phyloP scores from a whole-genome alignment of 2,888 invertebrate species.

The Melikaiella ostensackeni region DNA sequence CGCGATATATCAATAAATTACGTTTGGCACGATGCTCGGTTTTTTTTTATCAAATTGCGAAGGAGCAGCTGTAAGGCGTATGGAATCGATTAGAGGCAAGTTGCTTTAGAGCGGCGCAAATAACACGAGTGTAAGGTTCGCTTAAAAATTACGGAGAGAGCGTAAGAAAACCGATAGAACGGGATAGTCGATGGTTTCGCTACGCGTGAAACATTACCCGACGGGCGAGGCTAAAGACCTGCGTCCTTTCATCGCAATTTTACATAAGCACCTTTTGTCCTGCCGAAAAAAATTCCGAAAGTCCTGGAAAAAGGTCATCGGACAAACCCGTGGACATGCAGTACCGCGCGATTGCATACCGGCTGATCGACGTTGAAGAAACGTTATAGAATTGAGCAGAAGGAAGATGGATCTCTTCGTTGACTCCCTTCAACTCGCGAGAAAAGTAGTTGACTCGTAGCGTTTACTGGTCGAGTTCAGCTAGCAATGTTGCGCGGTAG shows the following conservation, averaged over 20 bases:
- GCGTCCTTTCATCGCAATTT: slow-evolving; percentile 13
- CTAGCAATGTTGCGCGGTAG: slow-evolving; percentile 44
- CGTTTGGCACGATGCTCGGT: slow-evolving; percentile 14
- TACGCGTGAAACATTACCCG: neutral
- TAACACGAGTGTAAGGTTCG: slow-evolving; percentile 15
- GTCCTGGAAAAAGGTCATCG: neutral
- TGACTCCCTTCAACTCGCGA: neutral
- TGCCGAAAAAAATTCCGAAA: neutral
- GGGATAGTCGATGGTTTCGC: neutral
- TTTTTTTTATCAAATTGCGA: slow-evolving; percentile 10
- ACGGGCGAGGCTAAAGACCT: neutral
- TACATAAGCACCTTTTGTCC: slow-evolving; percentile 27
- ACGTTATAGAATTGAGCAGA: slow-evolving; percentile 17
- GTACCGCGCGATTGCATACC: slow-evolving; percentile 2
- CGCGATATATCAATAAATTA: slow-evolving; percentile 31
- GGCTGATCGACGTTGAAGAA: slow-evolving; percentile 17
- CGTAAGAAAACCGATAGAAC: slow-evolving; percentile 31
- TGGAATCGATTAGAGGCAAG: slow-evolving; percentile 8
- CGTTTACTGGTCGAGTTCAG: slow-evolving; percentile 30
- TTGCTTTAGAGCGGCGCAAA: neutral
- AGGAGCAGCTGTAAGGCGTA: slow-evolving; percentile 6
- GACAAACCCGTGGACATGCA: neutral
- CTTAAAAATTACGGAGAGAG: slow-evolving; percentile 13
- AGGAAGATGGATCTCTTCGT: neutral
- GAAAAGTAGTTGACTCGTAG: slow-evolving; percentile 14